Conservation (phyloP, 1,140 invertebrate species). For the Bilobella aurantiaca region DNA sequence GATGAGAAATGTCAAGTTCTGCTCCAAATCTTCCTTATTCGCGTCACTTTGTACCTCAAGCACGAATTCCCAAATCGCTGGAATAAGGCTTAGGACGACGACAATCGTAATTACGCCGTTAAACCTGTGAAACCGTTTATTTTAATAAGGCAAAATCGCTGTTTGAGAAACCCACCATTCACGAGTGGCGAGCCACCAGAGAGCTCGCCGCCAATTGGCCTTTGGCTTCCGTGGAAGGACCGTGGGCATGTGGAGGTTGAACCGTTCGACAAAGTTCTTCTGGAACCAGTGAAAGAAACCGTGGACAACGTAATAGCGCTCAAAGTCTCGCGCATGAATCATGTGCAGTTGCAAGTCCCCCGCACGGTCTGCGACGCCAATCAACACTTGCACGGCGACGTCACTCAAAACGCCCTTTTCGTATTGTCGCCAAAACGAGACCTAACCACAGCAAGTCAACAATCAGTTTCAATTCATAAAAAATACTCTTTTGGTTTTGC, state of each 20-base stretch:
- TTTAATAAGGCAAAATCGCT: background rate
- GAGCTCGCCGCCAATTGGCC: background rate
- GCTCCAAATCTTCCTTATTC: background rate
- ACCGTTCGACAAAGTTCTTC: conserved; percentile 8
- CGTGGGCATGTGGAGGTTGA: background rate
- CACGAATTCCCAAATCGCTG: conserved; percentile 18
- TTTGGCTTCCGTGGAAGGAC: conserved; percentile 6
- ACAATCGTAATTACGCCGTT: conserved; percentile 22
- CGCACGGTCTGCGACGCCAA: conserved; percentile 3
- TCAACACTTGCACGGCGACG: conserved; percentile 20
- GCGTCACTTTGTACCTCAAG: background rate
- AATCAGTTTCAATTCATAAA: too few species aligned
- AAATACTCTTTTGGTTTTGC: too few species aligned
- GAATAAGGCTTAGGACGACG: conserved; percentile 22
- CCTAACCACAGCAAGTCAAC: conserved; percentile 1
- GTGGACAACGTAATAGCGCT: conserved; percentile 10
- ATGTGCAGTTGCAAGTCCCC: conserved; percentile 21
- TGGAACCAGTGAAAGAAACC: conserved; percentile 14
- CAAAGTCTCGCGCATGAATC: conserved; percentile 16
- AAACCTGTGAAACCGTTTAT: conserved; percentile 25
- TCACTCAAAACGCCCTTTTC: conserved; percentile 34
- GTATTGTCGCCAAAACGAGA: conserved; percentile 33
- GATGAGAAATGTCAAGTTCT: conserved; percentile 5
- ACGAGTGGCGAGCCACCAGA: background rate
- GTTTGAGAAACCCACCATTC: background rate